Base-by-base conservation (phyloP, 2,888 invertebrate species). In the Sarcophaga subvicina region DNA sequence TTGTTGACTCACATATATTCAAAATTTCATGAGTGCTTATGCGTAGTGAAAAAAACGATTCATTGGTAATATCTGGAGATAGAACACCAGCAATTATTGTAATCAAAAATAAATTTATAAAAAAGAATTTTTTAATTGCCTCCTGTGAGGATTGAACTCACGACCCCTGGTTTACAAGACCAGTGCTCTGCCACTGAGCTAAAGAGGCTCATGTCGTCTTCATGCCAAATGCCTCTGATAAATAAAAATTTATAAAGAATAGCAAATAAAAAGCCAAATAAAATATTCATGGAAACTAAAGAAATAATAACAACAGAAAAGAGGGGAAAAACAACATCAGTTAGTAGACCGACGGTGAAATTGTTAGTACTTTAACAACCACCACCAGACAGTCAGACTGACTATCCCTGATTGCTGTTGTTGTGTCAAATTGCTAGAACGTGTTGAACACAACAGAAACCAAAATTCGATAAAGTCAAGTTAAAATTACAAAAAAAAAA, bases 71-170 rank as follows among this genome's bases (percentile, higher is more conserved):
- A 22, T 22, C 22, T 22, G 22, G 22, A 22, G 22, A 22, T 22
- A 22, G 22, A 22, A 22, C 22, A 22, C 22, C 22, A 22, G 22
- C 22, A 22, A 22, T 22, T 22, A 22, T 22, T 22, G 22, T 22
- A 22, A 22, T 22, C 22, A 22, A 22, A 22, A 22, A 22, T 37
- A 72, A 79, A 67, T 54, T 14, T 11, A 17, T 49, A 66, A 69
- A 69, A 25, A 22, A 47, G 12, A 81, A 45, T 0, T 72, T 45
- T 1, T 1, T 11, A n/a, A 37, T 77, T 89, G 88, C 89, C 89
- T 89, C 89, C 89, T 89, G 89, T 89, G 89, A 89, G 89, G 88
- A 89, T 89, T 89, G 89, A 89, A 89, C 89, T 89, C 89, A 89
- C 89, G 89, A 89, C 89, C 89, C 89, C 89, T 89, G 89, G 89